Evolutionary conservation across 2,797 vertebrate genomes (phyloP), one percentile per base, ranked within the genome.

Genomic region (Apogon hyalosoma): DNA sequence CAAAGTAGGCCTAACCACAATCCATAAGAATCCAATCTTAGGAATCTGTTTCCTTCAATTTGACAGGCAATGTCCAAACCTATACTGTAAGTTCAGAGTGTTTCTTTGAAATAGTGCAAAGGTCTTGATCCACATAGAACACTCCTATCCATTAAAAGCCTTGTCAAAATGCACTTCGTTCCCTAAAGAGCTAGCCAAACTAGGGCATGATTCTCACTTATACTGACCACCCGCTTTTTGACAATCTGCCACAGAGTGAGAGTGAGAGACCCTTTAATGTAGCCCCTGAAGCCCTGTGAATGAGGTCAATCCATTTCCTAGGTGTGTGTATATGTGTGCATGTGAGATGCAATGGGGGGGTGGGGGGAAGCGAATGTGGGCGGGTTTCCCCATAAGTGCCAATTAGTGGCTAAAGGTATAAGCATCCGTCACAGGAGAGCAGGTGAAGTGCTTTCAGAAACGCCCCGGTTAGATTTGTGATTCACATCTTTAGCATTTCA

Each of bases 171-270:
- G 79, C 66, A 66, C 56, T 80, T 69, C 61, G 80, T 58, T 92
- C 91, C 90, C 91, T 75, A 72, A 62, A 88, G 91, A 89, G 84
- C 39, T n/a, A 38, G 50, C 67, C 78, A 85, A 92, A 88, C 84
- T 92, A 91, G 91, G 90, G 75, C 91, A 92, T 80, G 88, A 86
- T 84, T 91, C 89, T 90, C 88, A 90, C 90, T 86, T 87, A 85
- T 67, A 88, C 86, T 88, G 89, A 89, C 90, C 90, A 89, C 79
- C 88, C 36, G 70, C 77, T 66, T 80, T 82, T 78, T 85, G 86
- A 89, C 87, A 88, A 80, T 87, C 87, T 89, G 84, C 83, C 80
- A 84, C 76, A 86, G 48, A 41, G 64, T 72, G 41, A 81, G 80
- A 83, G 79, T 80, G 80, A 85, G 88, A 90, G 83, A 85, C 75